These are phyloP conservation scores for Telmatherina bonti DNA, from an alignment of 2,797 vertebrate species.

Conservation along the genomic window DNA sequence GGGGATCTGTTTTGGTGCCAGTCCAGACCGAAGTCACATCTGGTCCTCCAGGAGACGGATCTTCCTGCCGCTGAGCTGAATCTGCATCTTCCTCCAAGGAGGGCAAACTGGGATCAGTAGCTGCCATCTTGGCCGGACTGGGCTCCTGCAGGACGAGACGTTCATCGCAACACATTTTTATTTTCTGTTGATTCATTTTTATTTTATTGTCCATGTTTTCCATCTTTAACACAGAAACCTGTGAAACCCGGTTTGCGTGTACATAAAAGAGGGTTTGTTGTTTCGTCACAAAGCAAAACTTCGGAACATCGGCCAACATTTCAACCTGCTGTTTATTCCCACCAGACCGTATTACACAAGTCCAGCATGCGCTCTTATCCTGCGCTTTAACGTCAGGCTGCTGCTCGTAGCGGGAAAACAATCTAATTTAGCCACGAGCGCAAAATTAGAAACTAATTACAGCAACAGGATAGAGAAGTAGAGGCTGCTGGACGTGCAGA, in stretches of 20 bases:
- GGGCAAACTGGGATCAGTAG: conserved; percentile 56
- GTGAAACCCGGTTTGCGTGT: neutral
- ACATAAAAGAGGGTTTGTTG: neutral
- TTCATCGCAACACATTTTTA: neutral
- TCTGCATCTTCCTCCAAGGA: conserved; percentile 29
- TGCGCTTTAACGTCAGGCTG: neutral
- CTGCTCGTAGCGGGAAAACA: neutral
- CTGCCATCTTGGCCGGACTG: conserved; percentile 78
- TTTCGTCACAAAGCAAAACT: too few species aligned
- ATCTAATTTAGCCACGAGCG: neutral
- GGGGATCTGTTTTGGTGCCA: conserved; percentile 41
- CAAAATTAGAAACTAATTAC: neutral
- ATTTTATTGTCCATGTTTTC: neutral
- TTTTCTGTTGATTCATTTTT: neutral
- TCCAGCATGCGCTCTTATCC: neutral
- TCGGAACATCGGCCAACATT: neutral
- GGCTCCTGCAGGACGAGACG: conserved; percentile 75
- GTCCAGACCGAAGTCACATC: conserved; percentile 60
- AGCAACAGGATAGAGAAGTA: neutral
- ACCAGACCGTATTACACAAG: neutral
- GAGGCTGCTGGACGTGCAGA: neutral
- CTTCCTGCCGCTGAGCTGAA: conserved; percentile 64
- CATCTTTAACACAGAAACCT: neutral
- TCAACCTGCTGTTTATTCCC: neutral
- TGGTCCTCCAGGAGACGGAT: conserved; percentile 40